Base-by-base conservation (phyloP, 2,888 invertebrate genomes). In the Caradrina kadenii region DNA sequence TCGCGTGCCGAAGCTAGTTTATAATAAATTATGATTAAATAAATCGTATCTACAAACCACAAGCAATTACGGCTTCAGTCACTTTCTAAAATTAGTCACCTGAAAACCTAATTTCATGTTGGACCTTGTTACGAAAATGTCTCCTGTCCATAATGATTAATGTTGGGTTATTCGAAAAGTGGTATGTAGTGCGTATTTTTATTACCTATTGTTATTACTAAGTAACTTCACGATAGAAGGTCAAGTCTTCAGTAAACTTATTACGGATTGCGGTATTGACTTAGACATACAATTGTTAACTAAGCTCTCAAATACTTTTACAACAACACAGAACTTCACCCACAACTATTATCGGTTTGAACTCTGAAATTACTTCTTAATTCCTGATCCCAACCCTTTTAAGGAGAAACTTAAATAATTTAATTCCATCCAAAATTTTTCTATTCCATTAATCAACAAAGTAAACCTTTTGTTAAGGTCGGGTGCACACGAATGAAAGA, bases 401-500 rank as follows among this genome's bases (percentile, higher is more conserved):
- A 62, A 53, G 13, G 22, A 42, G 17, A 62, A 73, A 58, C 45
- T 71, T 49, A 17, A 54, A 49, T 56, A 63, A 61, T 50, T 69
- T 35, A 10, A 70, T 53, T 70, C 35, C 39, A 39, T 50, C 7
- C 17, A 48, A 11, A 15, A 42, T 70, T 79, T 76, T 68, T 55
- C 58, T 70, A 73, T 80, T 63, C 63, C 79, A 83, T 83, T 81
- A 83, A 83, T 82, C 82, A 80, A 74, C 63, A 50, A 67, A 81
- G 79, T 79, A 61, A 77, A 69, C 54, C 76, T 73, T 82, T 82
- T 82, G 75, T 68, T 68, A 55, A 63, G 71, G 68, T 76, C 56
- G 71, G 54, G 54, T 66, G 78, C 67, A 80, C 64, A 70, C 66
- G 79, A 83, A 84, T 84, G 80, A 80, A 83, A 84, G 84, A 87